Percentiles rank a stretch among this genome's conserved stretches.
Conservation (phyloP, 2,888 invertebrate species). For the Mechanitis mazaeus region DNA sequence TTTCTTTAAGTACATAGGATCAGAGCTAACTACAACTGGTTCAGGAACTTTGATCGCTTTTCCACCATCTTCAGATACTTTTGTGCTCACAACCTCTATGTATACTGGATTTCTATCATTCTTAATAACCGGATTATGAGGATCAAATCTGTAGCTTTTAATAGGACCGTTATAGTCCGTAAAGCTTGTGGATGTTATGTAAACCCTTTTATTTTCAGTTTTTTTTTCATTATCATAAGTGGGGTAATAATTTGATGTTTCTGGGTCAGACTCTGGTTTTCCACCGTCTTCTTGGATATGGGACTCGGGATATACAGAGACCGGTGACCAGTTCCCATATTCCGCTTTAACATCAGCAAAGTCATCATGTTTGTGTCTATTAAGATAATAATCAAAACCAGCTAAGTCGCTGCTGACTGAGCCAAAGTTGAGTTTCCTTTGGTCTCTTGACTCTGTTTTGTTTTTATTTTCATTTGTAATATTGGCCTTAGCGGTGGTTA, state of each 20-base stretch:
- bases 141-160: slow-evolving; percentile 67
- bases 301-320: slow-evolving; percentile 68
- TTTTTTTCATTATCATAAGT: slow-evolving; percentile 66
- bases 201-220: slow-evolving; percentile 66
- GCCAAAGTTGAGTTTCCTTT: slow-evolving; percentile 63
- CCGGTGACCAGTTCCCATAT: slow-evolving; percentile 74
- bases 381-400: slow-evolving; percentile 69
- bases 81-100: slow-evolving; percentile 69
- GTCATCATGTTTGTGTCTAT: slow-evolving; percentile 63
- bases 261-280: slow-evolving; percentile 57
- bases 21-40: slow-evolving; percentile 82
- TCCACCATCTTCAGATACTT: slow-evolving; percentile 65
- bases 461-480: slow-evolving; percentile 54
- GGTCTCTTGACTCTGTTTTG: slow-evolving; percentile 64
- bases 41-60: slow-evolving; percentile 77
- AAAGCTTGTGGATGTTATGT: slow-evolving; percentile 68
- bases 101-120: slow-evolving; percentile 77
- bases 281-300: slow-evolving; percentile 66
- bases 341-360: slow-evolving; percentile 67
- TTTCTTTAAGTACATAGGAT: slow-evolving; percentile 77
- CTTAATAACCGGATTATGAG: slow-evolving; percentile 69
- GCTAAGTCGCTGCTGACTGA: slow-evolving; percentile 65
- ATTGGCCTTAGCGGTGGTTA: slow-evolving; percentile 38
- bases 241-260: slow-evolving; percentile 65
- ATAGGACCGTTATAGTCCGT: slow-evolving; percentile 64